Evolutionary conservation across 2,113 vertebrate genomes (phyloP).

Genomic region (Cryptoleucopteryx plumbea): DNA sequence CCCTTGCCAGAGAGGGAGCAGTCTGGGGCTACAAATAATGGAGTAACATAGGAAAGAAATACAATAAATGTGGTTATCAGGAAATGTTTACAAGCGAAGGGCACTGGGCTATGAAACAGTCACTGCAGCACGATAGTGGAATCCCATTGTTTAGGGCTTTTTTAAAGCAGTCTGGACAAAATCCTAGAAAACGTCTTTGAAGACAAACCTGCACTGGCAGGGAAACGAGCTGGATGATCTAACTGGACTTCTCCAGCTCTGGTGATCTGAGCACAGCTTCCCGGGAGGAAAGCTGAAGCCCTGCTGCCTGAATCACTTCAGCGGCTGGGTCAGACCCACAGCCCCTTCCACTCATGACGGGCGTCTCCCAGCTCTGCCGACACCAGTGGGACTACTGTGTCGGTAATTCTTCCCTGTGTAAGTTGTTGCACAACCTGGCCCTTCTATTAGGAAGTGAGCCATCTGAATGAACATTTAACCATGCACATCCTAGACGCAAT

Average conservation of each 20-base stretch:
- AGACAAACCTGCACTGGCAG: slow-evolving; percentile 29
- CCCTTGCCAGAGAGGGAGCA: neutral
- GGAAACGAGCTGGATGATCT: neutral
- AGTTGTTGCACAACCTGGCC: neutral
- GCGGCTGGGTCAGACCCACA: neutral
- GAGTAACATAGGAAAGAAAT: neutral
- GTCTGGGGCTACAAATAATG: neutral
- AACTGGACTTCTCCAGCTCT: neutral
- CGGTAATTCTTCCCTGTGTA: neutral
- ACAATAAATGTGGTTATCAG: neutral
- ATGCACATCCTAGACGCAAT: neutral
- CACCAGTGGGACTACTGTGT: neutral
- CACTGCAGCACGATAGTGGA: neutral
- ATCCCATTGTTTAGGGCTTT: neutral
- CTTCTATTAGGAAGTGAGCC: slow-evolving; percentile 26
- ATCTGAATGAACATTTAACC: neutral
- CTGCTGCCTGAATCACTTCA: neutral
- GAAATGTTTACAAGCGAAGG: neutral
- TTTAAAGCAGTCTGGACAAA: neutral
- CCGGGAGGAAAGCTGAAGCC: neutral
- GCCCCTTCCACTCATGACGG: neutral
- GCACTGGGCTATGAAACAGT: neutral
- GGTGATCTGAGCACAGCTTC: neutral
- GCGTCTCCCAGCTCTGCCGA: neutral
- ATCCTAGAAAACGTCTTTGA: slow-evolving; percentile 26